Percentiles rank a stretch among this genome's conserved stretches.
phyloP scores from a whole-genome alignment of 2,888 invertebrate genomes.

The Diplazon laetatorius region DNA sequence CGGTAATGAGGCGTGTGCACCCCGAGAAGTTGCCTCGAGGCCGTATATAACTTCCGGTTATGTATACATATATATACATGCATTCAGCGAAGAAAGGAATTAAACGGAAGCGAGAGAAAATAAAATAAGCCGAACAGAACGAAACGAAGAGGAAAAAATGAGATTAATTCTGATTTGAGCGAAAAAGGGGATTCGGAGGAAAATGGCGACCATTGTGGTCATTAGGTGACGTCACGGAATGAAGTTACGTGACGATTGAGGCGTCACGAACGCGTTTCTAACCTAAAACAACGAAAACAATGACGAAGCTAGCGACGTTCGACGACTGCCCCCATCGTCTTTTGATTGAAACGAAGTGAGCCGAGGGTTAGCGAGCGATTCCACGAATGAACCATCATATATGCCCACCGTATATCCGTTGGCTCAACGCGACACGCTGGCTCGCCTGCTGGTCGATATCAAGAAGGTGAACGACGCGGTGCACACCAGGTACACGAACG shows the following conservation, averaged over 20 bases:
- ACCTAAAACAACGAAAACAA: slow-evolving; percentile 3
- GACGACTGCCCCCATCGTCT: too few species aligned
- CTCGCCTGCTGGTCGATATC: slow-evolving; percentile 53
- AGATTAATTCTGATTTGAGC: not conserved
- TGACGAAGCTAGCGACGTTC: slow-evolving; percentile 33
- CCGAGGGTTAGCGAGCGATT: not conserved
- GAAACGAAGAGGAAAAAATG: slow-evolving; percentile 2
- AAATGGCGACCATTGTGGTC: not conserved
- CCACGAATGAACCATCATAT: slow-evolving; percentile 13
- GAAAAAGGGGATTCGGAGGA: not conserved
- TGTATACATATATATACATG: too few species aligned
- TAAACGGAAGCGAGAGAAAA: not conserved
- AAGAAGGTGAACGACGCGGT: slow-evolving; percentile 62
- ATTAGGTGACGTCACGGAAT: slow-evolving; percentile 20
- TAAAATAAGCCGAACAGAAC: slow-evolving; percentile 6
- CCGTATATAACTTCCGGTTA: slow-evolving; percentile 51
- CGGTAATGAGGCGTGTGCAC: slow-evolving; percentile 76
- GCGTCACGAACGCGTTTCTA: too few species aligned
- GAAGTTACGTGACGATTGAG: too few species aligned
- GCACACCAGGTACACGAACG: slow-evolving; percentile 24
- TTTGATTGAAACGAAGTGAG: slow-evolving; percentile 1
- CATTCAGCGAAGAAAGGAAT: slow-evolving; percentile 32
- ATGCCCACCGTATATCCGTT: slow-evolving; percentile 20
- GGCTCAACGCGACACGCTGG: slow-evolving; percentile 9
- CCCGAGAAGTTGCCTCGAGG: slow-evolving; percentile 64